Percentiles rank a stretch among this genome's conserved stretches.
Evolutionary conservation across 2,888 invertebrate genomes (phyloP).

Genomic region (Chloroclysta siterata): DNA sequence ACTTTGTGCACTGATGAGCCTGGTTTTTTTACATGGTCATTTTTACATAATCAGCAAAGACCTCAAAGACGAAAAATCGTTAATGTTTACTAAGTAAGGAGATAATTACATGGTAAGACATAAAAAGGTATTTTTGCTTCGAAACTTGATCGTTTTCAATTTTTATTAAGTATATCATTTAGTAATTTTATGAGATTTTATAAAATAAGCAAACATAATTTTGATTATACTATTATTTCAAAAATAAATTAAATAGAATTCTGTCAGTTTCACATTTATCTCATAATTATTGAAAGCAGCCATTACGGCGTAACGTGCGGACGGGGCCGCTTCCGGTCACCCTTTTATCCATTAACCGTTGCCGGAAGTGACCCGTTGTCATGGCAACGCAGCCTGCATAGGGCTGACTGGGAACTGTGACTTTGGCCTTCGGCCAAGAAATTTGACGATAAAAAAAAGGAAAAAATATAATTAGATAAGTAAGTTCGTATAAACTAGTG

Average conservation of each 20-base stretch:
- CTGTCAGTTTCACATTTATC: slow-evolving; percentile 6
- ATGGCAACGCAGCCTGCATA: slow-evolving; percentile 16
- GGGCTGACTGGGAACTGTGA: not conserved
- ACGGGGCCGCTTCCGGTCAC: slow-evolving; percentile 27
- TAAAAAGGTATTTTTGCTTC: too few species aligned
- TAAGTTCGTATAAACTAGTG: too few species aligned
- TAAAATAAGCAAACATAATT: not conserved
- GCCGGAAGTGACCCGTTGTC: slow-evolving; percentile 26
- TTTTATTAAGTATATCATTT: too few species aligned
- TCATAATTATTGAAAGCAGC: slow-evolving; percentile 17
- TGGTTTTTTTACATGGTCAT: not conserved
- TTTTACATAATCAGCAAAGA: too few species aligned
- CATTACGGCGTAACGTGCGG: slow-evolving; percentile 14
- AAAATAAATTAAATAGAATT: not conserved
- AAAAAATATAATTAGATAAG: too few species aligned
- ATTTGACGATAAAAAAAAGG: not conserved
- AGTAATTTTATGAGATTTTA: too few species aligned
- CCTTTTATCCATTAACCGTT: slow-evolving; percentile 31
- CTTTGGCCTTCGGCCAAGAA: slow-evolving; percentile 1
- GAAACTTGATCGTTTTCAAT: too few species aligned
- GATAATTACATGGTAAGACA: too few species aligned
- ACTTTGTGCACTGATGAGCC: not conserved
- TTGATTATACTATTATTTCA: not conserved
- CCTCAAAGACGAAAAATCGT: too few species aligned
- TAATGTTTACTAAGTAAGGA: too few species aligned